Conservation (phyloP, 2,797 vertebrate species). For the Zalophus californianus region DNA sequence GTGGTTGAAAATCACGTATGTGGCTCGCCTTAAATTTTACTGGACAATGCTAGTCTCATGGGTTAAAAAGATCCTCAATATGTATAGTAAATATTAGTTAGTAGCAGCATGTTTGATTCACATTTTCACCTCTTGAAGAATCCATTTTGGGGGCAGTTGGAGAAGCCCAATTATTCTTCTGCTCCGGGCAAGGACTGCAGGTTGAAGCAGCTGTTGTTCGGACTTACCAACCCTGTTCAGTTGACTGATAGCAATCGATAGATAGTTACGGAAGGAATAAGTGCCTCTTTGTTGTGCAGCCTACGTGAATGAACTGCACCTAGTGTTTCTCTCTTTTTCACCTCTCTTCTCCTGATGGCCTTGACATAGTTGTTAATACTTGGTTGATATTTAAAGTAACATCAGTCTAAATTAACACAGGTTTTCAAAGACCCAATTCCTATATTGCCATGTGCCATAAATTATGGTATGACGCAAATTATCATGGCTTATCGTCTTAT, state of each 20-base stretch:
- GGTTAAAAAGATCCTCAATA: not conserved
- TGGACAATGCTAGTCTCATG: not conserved
- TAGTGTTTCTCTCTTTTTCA: not conserved
- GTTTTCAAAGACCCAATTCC: constrained; percentile 37
- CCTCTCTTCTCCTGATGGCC: not conserved
- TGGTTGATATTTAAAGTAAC: constrained; percentile 36
- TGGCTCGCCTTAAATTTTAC: not conserved
- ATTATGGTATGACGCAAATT: not conserved
- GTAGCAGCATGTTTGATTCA: not conserved
- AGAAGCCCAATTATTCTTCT: not conserved
- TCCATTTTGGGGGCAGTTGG: not conserved
- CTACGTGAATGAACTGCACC: not conserved
- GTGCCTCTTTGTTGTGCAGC: not conserved
- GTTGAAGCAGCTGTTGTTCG: not conserved
- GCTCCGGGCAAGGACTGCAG: not conserved
- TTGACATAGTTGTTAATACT: not conserved
- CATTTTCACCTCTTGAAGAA: not conserved
- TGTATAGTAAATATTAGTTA: constrained; percentile 5
- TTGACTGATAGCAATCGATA: not conserved
- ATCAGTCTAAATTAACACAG: constrained; percentile 24
- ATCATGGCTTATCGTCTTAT: not conserved
- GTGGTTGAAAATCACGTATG: not conserved
- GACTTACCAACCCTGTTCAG: not conserved
- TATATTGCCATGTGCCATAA: not conserved
- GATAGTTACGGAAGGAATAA: not conserved